Base-by-base conservation (phyloP, 2,113 vertebrate species). In the Sinocyclocheilus grahami region DNA sequence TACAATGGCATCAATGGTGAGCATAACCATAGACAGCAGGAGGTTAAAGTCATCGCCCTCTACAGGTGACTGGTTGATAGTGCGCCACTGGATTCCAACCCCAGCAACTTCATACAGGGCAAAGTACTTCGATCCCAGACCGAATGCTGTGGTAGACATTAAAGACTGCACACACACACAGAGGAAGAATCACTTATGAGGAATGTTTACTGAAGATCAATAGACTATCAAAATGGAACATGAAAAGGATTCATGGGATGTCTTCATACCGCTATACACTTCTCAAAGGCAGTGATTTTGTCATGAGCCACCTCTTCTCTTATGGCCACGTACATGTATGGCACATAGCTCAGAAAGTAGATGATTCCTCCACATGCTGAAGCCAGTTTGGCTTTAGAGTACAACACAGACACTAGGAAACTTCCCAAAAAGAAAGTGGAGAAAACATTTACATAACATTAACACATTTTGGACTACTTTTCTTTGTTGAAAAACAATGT, bases 281-380 rank as follows among this genome's bases (percentile, higher is more conserved):
- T 99, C 93, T 99, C 97, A 3, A 99, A 98, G 91, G 98, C 98
- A 0, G 98, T 99, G 94, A 99, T 99, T 95, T 96, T 97, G 88
- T 99, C 98, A 0, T 98, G 98, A 0, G 98, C 98, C 89, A 99
- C 98, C 86, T 99, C 98, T 87, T 99, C 98, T 2, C 98, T 93
- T 88, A 99, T 99, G 3, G 98, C 98, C 82, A 99, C 97, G 0
- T 99, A 99, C 98, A 99, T 99, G 91, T 99, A 99, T 48, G 97
- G 98, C 48, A 99, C 98, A 0, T 99, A 99, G 93, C 97, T 99
- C 83, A 99, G 95, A 92, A 99, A 99, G 87, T 99, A 99, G 94
- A 98, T 98, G 93, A 99, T 99, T 71, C 98, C 98, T 0, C 97
- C 98, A 0, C 98, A 99, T 78, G 98, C 98, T 0, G 98, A 99